Evolutionary conservation across 2,113 vertebrate genomes (phyloP).

Genomic region (Ceratotherium simum): DNA sequence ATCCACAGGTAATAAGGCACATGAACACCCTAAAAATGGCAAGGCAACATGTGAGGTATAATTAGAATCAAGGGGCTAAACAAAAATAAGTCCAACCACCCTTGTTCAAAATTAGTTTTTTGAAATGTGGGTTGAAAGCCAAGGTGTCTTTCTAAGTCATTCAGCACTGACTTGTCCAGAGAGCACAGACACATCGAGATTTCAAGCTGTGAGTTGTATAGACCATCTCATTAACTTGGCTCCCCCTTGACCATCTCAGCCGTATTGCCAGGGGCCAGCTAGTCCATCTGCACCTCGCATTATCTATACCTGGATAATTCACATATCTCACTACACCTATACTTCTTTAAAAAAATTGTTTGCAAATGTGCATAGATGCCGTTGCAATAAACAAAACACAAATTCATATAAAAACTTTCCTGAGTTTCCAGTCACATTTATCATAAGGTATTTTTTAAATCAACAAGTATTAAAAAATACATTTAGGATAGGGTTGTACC

Average conservation of each 20-base stretch:
- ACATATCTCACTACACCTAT: background rate
- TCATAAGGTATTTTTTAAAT: background rate
- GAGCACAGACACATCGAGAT: accelerated
- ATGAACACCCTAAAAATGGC: background rate
- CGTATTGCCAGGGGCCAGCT: too few relatives aligned
- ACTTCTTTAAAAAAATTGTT: background rate
- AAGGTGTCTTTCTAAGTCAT: background rate
- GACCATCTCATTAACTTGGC: background rate
- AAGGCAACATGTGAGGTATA: background rate
- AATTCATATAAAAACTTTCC: background rate
- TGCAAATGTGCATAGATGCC: background rate
- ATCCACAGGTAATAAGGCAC: background rate
- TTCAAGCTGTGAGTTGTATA: background rate
- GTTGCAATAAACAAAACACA: background rate
- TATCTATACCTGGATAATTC: background rate
- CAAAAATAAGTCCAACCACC: background rate
- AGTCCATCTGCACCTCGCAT: background rate
- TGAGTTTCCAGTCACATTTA: background rate
- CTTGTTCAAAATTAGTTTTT: background rate
- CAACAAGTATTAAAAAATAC: background rate
- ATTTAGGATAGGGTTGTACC: background rate
- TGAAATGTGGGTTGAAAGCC: background rate
- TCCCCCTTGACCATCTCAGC: background rate
- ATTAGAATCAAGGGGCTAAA: background rate
- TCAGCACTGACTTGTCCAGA: background rate